Evolutionary conservation across 2,113 vertebrate species (phyloP), one percentile per base, ranked within the genome.

Genomic region (Pachypanchax playfairii): DNA sequence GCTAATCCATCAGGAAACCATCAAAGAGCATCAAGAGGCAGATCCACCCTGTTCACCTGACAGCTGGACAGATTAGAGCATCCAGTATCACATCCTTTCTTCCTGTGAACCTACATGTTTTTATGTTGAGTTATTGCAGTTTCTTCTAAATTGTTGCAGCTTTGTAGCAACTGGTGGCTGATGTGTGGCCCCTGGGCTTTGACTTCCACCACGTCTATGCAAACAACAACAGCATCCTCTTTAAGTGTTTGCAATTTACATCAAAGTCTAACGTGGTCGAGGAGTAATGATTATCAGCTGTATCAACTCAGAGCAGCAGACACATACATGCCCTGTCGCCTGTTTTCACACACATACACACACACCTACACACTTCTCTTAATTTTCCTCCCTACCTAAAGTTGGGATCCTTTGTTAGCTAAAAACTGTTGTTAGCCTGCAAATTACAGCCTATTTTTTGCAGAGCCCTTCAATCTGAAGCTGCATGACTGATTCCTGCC

Each of bases 261-360:
- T 83, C 79, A 79, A 86, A 86, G 83, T 65, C 55, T 48, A 71
- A 35, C 49, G 15, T 6, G 57, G 42, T 31, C 7, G 2, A 24
- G 67, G 44, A 64, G 57, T 86, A 85, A 88, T 82, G 67, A 70
- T 79, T 83, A 66, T 79, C 80, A 88, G 79, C 82, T 85, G 82
- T 39, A 68, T 52, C 70, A 75, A 71, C 56, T 20, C 25, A 62
- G 57, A 41, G 59, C 70, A 74, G 69, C 56, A 68, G 71, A 76
- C 82, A 63, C 71, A 77, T 42, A 56, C 62, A 64, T 49, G 24
- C 55, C 38, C 28, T 21, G 38, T n/a, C 6, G 13, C 68, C 29
- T 26, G 26, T 10, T 22, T 22, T 47, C 68, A 58, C 43, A 65
- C 49, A 59, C 57, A 68, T 35, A 52, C 35, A 29, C 12, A 59